A percentile compares a stretch with the other conserved stretches of the same genome.
Evolutionary conservation across 2,113 vertebrate species (phyloP).

Genomic region (Nannospalax galili): DNA sequence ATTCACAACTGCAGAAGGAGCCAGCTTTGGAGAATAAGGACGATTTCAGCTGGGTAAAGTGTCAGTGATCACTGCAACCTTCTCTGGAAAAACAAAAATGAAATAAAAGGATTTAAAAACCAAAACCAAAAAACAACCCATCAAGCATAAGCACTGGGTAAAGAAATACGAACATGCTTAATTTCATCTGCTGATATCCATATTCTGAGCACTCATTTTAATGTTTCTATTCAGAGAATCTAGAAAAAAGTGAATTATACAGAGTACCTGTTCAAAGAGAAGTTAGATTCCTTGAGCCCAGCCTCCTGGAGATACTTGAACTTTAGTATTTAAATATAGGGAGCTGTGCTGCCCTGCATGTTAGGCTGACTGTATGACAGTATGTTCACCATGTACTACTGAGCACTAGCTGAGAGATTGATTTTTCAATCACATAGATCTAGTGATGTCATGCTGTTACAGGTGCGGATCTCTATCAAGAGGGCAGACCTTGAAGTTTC

Average conservation of each 20-base stretch:
- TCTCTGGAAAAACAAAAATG: background rate
- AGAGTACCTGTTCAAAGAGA: background rate
- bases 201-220: background rate
- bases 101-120: background rate
- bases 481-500: background rate
- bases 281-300: background rate
- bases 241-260: background rate
- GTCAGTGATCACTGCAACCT: background rate
- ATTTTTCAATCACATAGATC: background rate
- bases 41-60: background rate
- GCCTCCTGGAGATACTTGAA: background rate
- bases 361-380: background rate
- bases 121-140: background rate
- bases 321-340: background rate
- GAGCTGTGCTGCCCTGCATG: background rate
- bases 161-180: background rate
- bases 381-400: background rate
- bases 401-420: background rate
- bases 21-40: constrained; percentile 9
- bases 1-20: constrained; percentile 14
- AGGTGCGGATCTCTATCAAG: background rate
- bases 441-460: background rate
- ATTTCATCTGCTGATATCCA: background rate
- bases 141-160: background rate
- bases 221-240: background rate